These are phyloP conservation scores for Strigamia transsilvanica DNA, from an alignment of 2,888 invertebrate genomes.

Conservation along the genomic window DNA sequence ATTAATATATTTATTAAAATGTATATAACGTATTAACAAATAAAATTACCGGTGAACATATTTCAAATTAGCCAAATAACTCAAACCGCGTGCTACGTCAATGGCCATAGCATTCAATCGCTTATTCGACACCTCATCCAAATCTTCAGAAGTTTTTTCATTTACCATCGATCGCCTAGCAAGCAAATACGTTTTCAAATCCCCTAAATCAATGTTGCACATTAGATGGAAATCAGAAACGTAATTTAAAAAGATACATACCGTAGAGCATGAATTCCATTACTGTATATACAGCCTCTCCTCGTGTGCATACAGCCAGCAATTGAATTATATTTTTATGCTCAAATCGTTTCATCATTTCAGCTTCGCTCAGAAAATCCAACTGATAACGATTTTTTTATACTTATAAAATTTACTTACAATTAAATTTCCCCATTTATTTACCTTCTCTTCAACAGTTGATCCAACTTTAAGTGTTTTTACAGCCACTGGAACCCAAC, in stretches of 20 bases:
- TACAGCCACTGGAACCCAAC: conserved; percentile 86
- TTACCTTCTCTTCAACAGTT: conserved; percentile 78
- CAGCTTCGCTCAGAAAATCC: conserved; percentile 91
- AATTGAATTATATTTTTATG: conserved; percentile 87
- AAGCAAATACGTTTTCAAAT: conserved; percentile 85
- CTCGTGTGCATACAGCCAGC: conserved; percentile 84
- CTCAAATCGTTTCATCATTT: conserved; percentile 92
- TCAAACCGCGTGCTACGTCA: conserved; percentile 84
- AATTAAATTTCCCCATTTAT: neutral
- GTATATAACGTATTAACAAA: neutral
- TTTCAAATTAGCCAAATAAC: conserved; percentile 82
- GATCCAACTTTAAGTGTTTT: conserved; percentile 88
- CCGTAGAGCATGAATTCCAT: conserved; percentile 95
- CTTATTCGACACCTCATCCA: conserved; percentile 80
- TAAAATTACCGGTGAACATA: conserved; percentile 77
- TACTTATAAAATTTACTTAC: neutral
- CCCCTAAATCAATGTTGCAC: conserved; percentile 67
- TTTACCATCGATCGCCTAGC: conserved; percentile 83
- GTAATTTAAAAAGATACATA: conserved; percentile 58
- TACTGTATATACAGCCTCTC: conserved; percentile 86
- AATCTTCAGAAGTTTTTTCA: conserved; percentile 71
- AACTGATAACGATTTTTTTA: conserved; percentile 63
- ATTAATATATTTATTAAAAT: neutral
- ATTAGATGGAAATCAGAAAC: too few species aligned
- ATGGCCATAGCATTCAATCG: conserved; percentile 86